Conservation (phyloP, 1,140 invertebrate species). For the Battus philenor region DNA sequence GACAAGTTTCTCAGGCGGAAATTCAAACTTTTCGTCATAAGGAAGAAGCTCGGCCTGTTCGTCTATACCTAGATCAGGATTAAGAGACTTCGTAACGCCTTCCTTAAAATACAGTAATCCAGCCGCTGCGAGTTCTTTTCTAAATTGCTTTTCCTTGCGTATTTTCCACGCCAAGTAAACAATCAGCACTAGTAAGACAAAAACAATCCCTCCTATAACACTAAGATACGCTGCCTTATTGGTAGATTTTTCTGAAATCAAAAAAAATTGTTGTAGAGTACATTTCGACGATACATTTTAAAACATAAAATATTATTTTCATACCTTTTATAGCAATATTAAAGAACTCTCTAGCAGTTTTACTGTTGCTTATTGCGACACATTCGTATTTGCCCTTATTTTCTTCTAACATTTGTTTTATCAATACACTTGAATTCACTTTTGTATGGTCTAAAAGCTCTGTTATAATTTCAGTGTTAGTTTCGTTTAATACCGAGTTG, state of each 20-base stretch:
- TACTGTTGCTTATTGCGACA: conserved; percentile 23
- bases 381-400: conserved; percentile 51
- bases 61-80: conserved; percentile 91
- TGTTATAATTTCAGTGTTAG: conserved; percentile 22
- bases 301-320: background rate
- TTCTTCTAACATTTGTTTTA: conserved; percentile 39
- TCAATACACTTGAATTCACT: conserved; percentile 38
- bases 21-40: conserved; percentile 94
- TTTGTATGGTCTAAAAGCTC: conserved; percentile 28
- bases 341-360: conserved; percentile 22
- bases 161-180: conserved; percentile 76
- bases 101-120: conserved; percentile 87
- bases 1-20: conserved; percentile 88
- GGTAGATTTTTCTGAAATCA: conserved; percentile 34
- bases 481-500: conserved; percentile 20
- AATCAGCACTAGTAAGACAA: conserved; percentile 73
- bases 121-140: conserved; percentile 79
- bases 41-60: conserved; percentile 95
- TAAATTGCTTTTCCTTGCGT: conserved; percentile 78
- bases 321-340: conserved; percentile 41
- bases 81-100: conserved; percentile 87
- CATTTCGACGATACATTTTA: background rate
- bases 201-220: conserved; percentile 61
- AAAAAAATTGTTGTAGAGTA: background rate
- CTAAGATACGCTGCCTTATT: conserved; percentile 36